These are phyloP conservation scores for Drosophila tripunctata DNA, from an alignment of 2,888 invertebrate species.

Conservation along the genomic window DNA sequence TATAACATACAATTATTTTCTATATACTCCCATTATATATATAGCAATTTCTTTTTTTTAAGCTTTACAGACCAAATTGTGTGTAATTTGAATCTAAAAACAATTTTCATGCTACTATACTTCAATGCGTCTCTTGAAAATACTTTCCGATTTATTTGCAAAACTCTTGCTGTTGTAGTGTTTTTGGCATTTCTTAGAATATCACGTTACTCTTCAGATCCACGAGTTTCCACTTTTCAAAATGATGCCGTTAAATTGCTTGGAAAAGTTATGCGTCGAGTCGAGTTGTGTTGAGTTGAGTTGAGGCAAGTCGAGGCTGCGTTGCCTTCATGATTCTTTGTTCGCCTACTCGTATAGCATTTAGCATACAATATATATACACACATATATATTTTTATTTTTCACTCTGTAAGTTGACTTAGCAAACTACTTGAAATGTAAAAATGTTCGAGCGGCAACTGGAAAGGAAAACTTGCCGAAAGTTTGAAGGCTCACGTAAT, in stretches of 20 bases:
- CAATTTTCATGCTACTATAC: not conserved
- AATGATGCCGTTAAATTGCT: constrained; percentile 65
- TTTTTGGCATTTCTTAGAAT: constrained; percentile 12
- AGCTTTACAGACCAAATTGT: no score
- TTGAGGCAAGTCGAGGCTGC: constrained; percentile 2
- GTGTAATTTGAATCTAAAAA: not conserved
- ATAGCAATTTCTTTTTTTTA: no score
- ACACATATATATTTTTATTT: constrained; percentile 33
- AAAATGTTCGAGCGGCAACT: constrained; percentile 62
- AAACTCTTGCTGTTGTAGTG: constrained; percentile 6
- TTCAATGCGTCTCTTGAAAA: not conserved
- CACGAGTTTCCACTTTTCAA: constrained; percentile 24
- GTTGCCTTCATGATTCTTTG: not conserved
- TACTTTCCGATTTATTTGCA: constrained; percentile 11
- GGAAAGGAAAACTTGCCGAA: constrained; percentile 58
- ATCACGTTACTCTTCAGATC: constrained; percentile 12
- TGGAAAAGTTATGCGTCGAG: constrained; percentile 68
- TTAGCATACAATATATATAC: not conserved
- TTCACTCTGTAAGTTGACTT: constrained; percentile 60
- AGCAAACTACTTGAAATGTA: constrained; percentile 73
- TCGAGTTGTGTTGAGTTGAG: no score
- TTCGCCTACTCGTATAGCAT: constrained; percentile 25
- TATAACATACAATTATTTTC: no score
- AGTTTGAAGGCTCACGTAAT: constrained; percentile 66
- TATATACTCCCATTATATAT: no score